phyloP scores from a whole-genome alignment of 2,113 vertebrate species.

The Sula dactylatra region DNA sequence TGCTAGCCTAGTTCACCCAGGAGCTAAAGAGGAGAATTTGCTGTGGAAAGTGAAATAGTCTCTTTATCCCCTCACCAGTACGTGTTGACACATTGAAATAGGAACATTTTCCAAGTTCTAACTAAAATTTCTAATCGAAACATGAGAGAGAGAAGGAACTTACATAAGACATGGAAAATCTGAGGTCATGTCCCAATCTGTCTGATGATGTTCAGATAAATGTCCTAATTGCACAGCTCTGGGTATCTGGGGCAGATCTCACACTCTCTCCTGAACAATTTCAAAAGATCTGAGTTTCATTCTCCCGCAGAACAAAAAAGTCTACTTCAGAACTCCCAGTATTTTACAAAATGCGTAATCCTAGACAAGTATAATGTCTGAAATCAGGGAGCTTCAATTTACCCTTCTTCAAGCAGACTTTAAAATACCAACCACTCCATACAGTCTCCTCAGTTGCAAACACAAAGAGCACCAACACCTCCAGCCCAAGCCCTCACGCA shows the following conservation, averaged over 20 bases:
- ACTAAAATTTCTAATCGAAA: not conserved
- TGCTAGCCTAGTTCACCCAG: not conserved
- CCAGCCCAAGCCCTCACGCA: not conserved
- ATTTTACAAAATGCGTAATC: not conserved
- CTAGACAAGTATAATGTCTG: not conserved
- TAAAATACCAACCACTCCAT: not conserved
- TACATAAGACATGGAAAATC: not conserved
- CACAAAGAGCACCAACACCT: not conserved
- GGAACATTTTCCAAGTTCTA: not conserved
- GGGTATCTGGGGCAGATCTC: not conserved
- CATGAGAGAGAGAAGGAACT: not conserved
- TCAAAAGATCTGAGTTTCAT: not conserved
- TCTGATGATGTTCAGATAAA: not conserved
- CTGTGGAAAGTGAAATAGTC: not conserved
- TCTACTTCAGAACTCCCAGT: not conserved
- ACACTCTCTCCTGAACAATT: not conserved
- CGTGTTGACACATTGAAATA: not conserved
- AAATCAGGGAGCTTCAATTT: not conserved
- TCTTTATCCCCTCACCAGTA: not conserved
- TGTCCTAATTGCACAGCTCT: not conserved
- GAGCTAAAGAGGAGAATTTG: not conserved
- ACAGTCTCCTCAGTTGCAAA: not conserved
- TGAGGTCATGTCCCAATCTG: not conserved
- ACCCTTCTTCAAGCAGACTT: not conserved
- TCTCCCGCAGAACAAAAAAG: not conserved